Evolutionary conservation across 2,797 vertebrate genomes (phyloP).

Genomic region (Lophotriccus pileatus): DNA sequence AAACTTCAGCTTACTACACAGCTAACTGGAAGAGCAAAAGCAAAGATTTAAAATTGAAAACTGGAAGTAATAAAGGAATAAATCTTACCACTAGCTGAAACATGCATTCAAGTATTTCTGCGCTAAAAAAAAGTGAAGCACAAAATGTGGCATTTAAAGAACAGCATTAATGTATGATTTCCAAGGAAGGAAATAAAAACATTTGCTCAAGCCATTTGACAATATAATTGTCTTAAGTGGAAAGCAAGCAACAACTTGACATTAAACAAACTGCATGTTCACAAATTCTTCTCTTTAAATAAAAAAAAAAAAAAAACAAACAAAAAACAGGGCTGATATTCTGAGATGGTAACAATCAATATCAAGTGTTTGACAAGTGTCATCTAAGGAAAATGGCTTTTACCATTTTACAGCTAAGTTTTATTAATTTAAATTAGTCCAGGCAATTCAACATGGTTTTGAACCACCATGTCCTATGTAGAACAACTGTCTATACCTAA

Average conservation of each 20-base stretch:
- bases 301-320: not conserved
- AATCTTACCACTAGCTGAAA: not conserved
- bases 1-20: not conserved
- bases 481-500: not conserved
- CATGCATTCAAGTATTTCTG: not conserved
- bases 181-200: not conserved
- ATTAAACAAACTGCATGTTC: not conserved
- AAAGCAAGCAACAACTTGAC: not conserved
- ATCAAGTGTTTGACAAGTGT: not conserved
- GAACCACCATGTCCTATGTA: not conserved
- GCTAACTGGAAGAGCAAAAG: not conserved
- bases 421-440: not conserved
- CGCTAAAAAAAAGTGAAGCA: not conserved
- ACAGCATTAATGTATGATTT: not conserved
- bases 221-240: not conserved
- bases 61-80: not conserved
- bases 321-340: not conserved
- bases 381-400: not conserved
- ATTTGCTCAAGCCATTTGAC: not conserved
- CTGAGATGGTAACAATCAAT: not conserved
- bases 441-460: not conserved
- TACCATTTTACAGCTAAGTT: not conserved
- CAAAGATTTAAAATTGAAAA: not conserved
- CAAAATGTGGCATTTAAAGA: not conserved
- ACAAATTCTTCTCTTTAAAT: not conserved